phyloP scores from a whole-genome alignment of 2,113 vertebrate genomes.

The Pelvicachromis taeniatus region DNA sequence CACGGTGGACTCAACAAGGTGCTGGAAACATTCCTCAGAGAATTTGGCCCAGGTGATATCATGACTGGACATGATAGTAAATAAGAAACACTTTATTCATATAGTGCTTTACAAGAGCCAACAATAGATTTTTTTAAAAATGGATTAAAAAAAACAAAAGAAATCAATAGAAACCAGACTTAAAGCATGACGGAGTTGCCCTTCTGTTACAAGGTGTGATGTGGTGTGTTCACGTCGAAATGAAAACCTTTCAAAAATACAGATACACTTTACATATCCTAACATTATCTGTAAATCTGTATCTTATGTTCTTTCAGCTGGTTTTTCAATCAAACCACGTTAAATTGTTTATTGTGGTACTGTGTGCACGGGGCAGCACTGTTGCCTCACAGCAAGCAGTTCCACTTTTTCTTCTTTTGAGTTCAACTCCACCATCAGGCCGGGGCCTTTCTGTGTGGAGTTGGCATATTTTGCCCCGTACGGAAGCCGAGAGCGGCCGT shows the following conservation, averaged over 20 bases:
- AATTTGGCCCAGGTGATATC: background rate
- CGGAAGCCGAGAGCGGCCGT: too few relatives aligned
- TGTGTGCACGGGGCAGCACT: too few relatives aligned
- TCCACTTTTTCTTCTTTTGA: background rate
- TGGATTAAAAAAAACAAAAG: background rate
- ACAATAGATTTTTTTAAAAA: background rate
- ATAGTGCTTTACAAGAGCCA: background rate
- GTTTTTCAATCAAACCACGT: accelerated
- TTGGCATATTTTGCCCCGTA: too few relatives aligned
- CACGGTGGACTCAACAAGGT: background rate
- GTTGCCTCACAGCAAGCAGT: background rate
- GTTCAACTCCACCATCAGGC: too few relatives aligned
- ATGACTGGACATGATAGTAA: background rate
- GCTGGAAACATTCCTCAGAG: background rate
- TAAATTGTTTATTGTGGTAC: background rate
- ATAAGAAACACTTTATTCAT: background rate
- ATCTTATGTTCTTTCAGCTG: background rate
- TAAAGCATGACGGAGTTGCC: background rate
- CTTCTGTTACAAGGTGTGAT: background rate
- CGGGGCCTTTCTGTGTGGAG: background rate
- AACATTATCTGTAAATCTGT: background rate
- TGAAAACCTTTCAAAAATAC: background rate
- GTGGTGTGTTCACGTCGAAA: background rate
- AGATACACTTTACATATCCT: background rate
- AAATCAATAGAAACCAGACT: background rate